Base-by-base conservation (phyloP, 1,140 invertebrate species). In the Trichoplusia ni region DNA sequence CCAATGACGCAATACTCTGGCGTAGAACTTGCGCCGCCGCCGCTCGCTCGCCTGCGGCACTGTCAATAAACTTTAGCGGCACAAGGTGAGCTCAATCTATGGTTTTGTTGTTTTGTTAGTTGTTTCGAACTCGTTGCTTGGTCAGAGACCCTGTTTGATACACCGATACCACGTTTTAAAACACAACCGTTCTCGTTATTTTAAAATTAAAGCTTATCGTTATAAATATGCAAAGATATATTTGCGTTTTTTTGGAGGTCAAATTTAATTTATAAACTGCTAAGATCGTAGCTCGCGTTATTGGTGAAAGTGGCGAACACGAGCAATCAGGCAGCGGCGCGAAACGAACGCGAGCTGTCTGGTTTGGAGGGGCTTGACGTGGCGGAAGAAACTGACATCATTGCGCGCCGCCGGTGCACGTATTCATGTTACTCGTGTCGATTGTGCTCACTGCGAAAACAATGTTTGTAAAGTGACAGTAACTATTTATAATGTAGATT, bases 231-330 rank as follows among this genome's bases (percentile, higher is more conserved):
- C 8, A 46, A 46, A 31, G n/a, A n/a, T n/a, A n/a, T n/a, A 31
- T 56, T 33, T 44, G 54, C 54, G 6, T 29, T 49, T 14, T 47
- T 69, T 70, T 67, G 66, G 73, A 74, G 86, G 83, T 87, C 83
- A 82, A 77, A 77, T 73, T 75, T 77, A 56, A 67, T 75, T 77
- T 75, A 74, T 40, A 82, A 80, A 79, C 73, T 51, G 58, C 67
- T 65, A 82, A 71, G 67, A 78, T 82, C 67, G 60, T 40, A 75
- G 69, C 67, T 81, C 71, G 75, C 74, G 71, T 77, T 75, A 74
- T 77, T 64, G 87, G 87, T 90, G 87, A 90, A 90, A 90, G 87
- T 90, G 81, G 83, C 82, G 70, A 84, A 81, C 77, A 84, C 79
- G 76, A 83, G 80, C 74, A 80, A 71, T 84, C 81, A 73, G 78